phyloP scores from a whole-genome alignment of 2,888 invertebrate genomes.

The Platynereis dumerilii region DNA sequence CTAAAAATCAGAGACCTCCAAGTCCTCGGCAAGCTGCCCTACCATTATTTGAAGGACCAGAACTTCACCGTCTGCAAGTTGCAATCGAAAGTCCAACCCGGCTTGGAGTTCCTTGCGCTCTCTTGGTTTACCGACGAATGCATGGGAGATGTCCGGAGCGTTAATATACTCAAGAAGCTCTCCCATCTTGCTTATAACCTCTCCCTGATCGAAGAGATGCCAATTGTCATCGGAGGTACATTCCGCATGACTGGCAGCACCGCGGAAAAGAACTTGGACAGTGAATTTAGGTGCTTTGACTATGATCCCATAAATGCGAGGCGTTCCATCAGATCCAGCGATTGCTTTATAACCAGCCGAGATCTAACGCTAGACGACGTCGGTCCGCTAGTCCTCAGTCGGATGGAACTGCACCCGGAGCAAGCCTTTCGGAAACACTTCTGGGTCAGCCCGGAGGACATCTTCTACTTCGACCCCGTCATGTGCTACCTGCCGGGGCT shows the following conservation, averaged over 20 bases:
- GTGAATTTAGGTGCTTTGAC: constrained; percentile 34
- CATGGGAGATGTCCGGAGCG: constrained; percentile 24
- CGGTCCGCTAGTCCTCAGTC: constrained; percentile 32
- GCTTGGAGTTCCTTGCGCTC: constrained; percentile 33
- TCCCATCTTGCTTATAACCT: constrained; percentile 31
- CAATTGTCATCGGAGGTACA: constrained; percentile 36
- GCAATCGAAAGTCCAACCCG: constrained; percentile 13
- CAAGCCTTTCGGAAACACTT: neutral
- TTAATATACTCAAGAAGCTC: constrained; percentile 32
- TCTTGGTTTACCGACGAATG: constrained; percentile 40
- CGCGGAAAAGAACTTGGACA: constrained; percentile 18
- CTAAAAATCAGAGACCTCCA: constrained; percentile 37
- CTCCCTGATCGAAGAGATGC: constrained; percentile 37
- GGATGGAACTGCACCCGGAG: constrained; percentile 27
- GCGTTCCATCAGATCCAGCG: constrained; percentile 25
- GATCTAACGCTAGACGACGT: constrained; percentile 32
- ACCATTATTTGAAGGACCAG: constrained; percentile 34
- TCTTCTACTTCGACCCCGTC: constrained; percentile 41
- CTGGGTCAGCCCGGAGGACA: constrained; percentile 38
- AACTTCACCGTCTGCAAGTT: constrained; percentile 37
- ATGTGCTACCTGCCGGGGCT: too few relatives aligned
- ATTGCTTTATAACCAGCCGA: constrained; percentile 32
- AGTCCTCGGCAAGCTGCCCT: constrained; percentile 32
- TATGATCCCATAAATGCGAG: constrained; percentile 29
- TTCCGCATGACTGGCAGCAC: constrained; percentile 35